phyloP scores from a whole-genome alignment of 1,140 invertebrate genomes.

The Saccostrea cuccullata region DNA sequence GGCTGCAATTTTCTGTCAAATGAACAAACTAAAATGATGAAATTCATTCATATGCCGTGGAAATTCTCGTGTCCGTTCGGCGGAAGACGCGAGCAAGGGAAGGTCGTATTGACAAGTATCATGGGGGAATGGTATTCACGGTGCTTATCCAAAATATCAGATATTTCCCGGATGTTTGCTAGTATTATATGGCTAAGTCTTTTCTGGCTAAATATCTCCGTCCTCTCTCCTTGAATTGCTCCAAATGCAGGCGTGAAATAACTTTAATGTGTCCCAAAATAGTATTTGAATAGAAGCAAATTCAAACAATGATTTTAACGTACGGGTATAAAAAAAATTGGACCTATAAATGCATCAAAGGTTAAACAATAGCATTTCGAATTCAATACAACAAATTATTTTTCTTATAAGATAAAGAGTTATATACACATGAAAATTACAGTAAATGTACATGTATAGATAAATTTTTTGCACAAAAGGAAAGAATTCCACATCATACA shows the following conservation, averaged over 20 bases:
- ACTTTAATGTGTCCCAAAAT: neutral
- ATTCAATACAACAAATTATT: no score
- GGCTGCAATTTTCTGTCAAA: constrained; percentile 19
- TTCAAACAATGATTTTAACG: no score
- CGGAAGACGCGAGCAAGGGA: neutral
- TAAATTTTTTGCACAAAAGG: no score
- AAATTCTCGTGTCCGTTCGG: neutral
- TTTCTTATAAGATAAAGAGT: no score
- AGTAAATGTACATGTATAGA: no score
- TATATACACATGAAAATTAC: no score
- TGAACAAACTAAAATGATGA: constrained; percentile 38
- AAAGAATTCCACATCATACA: no score
- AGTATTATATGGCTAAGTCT: neutral
- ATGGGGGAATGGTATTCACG: neutral
- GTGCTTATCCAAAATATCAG: neutral
- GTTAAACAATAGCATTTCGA: no score
- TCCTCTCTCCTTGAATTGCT: constrained; percentile 10
- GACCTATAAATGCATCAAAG: no score
- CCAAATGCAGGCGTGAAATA: neutral
- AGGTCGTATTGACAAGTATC: neutral
- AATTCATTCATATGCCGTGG: constrained; percentile 18
- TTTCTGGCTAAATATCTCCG: neutral
- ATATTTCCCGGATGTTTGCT: neutral
- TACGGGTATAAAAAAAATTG: no score
- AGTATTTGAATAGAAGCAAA: neutral